Conservation (phyloP, 1,140 invertebrate genomes). For the Aricia agestis region DNA sequence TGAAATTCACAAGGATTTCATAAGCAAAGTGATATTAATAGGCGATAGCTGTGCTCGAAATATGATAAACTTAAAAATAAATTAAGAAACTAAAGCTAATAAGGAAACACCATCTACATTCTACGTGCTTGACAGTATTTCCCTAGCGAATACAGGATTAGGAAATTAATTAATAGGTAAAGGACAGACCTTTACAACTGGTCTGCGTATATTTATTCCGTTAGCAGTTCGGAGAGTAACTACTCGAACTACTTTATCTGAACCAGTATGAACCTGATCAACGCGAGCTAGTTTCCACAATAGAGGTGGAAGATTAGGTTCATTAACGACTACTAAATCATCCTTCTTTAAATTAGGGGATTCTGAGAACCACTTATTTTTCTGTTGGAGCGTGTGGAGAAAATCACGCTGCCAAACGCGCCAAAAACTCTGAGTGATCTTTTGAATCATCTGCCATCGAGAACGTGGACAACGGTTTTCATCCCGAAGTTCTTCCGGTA, state of each 20-base stretch:
- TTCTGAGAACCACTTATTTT: slow-evolving; percentile 4
- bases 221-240: neutral
- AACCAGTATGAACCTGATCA: neutral
- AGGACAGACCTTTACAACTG: no score
- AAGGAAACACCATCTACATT: neutral
- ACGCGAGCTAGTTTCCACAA: neutral
- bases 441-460: slow-evolving; percentile 4
- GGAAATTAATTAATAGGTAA: no score
- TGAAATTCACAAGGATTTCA: neutral
- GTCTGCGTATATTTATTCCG: no score
- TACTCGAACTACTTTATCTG: neutral
- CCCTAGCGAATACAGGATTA: no score
- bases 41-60: neutral
- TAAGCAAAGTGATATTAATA: no score
- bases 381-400: slow-evolving; percentile 7
- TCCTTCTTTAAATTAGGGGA: no score
- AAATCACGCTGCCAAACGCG: slow-evolving; percentile 11
- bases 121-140: no score
- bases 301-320: neutral
- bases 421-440: slow-evolving; percentile 11
- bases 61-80: neutral
- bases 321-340: neutral
- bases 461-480: neutral
- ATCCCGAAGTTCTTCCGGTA: neutral
- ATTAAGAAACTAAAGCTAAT: neutral